A percentile compares a stretch with the other conserved stretches of the same genome.
Evolutionary conservation across 2,797 vertebrate genomes (phyloP).

Genomic region (Brotula barbata): DNA sequence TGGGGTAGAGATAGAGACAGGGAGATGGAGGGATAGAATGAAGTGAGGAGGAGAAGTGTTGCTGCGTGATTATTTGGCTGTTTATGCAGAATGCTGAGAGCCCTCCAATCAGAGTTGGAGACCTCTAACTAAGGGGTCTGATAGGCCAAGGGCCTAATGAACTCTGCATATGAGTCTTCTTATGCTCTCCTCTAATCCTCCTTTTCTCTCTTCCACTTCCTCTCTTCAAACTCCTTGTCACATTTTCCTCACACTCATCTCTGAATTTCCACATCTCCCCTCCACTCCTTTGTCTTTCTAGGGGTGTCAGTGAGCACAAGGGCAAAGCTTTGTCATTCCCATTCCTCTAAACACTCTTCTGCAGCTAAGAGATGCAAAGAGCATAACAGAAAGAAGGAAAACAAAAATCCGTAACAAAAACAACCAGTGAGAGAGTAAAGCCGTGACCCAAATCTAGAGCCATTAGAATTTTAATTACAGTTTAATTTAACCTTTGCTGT

Average conservation of each 20-base stretch:
- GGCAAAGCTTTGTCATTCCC: conserved; percentile 53
- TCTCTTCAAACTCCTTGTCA: conserved; percentile 51
- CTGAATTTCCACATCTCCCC: conserved; percentile 40
- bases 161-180: conserved; percentile 61
- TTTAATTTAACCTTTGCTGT: not conserved
- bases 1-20: conserved; percentile 33
- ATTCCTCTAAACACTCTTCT: conserved; percentile 17
- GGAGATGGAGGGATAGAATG: conserved; percentile 42
- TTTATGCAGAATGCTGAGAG: conserved; percentile 73
- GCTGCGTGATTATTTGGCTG: conserved; percentile 74
- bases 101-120: conserved; percentile 75
- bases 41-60: conserved; percentile 45
- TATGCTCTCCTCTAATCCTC: conserved; percentile 49
- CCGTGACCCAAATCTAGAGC: not conserved
- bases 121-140: conserved; percentile 67
- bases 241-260: conserved; percentile 56
- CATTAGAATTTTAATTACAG: not conserved
- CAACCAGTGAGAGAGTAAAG: conserved; percentile 30
- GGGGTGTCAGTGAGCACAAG: conserved; percentile 64
- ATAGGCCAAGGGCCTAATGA: conserved; percentile 63
- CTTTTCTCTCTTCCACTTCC: conserved; percentile 58
- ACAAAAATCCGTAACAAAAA: conserved; percentile 13
- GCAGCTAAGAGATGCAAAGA: conserved; percentile 8
- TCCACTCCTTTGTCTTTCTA: conserved; percentile 58
- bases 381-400: conserved; percentile 1